phyloP scores from a whole-genome alignment of 2,888 invertebrate genomes.

The Philhelius pedissequus region DNA sequence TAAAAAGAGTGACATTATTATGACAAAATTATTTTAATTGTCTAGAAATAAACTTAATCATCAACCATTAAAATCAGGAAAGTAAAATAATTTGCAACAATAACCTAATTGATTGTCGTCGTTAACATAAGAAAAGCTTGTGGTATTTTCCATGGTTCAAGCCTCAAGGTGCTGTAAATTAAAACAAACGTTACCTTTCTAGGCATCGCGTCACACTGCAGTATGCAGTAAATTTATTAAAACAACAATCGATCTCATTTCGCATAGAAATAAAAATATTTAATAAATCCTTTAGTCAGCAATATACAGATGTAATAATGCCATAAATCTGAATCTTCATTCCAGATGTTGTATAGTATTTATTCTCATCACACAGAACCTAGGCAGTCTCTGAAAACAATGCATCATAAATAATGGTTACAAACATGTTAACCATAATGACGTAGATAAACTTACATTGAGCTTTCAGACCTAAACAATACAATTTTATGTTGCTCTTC shows the following conservation, averaged over 20 bases:
- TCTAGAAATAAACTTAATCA: neutral
- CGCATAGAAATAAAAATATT: neutral
- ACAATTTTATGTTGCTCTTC: conserved; percentile 36
- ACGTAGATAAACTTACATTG: conserved; percentile 48
- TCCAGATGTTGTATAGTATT: conserved; percentile 41
- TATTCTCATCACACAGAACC: conserved; percentile 31
- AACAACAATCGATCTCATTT: conserved; percentile 21
- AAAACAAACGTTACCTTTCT: neutral
- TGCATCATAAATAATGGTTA: conserved; percentile 61
- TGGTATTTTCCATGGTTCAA: conserved; percentile 26
- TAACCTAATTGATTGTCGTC: neutral
- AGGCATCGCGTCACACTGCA: neutral
- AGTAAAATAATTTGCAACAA: neutral
- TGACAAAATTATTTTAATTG: too few relatives aligned
- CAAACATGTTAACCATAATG: conserved; percentile 51
- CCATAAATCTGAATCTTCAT: conserved; percentile 38
- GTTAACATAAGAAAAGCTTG: conserved; percentile 21
- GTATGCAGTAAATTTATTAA: neutral
- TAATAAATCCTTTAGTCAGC: conserved; percentile 40
- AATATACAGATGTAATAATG: conserved; percentile 48
- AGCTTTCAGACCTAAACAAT: conserved; percentile 28
- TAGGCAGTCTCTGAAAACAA: conserved; percentile 23
- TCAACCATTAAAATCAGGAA: neutral
- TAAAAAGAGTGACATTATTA: too few relatives aligned
- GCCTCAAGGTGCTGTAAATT: neutral